These are phyloP conservation scores for Ephydatia muelleri DNA, from an alignment of 37 sponge, comb jelly and placozoan species.

Conservation along the genomic window DNA sequence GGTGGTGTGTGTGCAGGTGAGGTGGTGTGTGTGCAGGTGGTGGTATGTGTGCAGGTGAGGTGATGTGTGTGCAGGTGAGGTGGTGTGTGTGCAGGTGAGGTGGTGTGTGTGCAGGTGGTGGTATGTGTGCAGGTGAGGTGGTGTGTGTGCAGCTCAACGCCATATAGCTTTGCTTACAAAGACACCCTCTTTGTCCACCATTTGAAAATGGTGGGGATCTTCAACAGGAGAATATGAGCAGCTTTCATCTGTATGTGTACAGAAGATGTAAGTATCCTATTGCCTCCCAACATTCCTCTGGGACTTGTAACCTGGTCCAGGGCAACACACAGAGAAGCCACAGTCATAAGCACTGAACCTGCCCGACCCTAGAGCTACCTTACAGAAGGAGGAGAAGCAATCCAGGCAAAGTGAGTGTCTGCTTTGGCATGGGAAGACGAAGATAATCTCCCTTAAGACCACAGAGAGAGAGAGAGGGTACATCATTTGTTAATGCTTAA, in stretches of 20 bases:
- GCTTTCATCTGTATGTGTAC: conserved; percentile 5
- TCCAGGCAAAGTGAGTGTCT: conserved; percentile 48
- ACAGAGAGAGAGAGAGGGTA: neutral
- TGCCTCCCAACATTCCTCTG: neutral
- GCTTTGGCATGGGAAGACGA: conserved; percentile 26
- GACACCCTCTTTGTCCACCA: conserved; percentile 36
- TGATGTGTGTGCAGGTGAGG: no score
- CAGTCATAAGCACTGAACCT: conserved; percentile 38
- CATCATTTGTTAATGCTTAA: neutral
- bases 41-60: no score
- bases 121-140: conserved; percentile 1
- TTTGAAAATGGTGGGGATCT: conserved; percentile 70
- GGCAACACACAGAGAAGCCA: conserved; percentile 68
- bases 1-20: neutral
- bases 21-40: neutral
- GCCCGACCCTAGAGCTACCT: conserved; percentile 18
- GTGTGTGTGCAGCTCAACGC: neutral
- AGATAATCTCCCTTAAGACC: conserved; percentile 31
- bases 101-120: neutral
- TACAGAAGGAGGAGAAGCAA: conserved; percentile 43
- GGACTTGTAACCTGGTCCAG: conserved; percentile 41
- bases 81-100: neutral
- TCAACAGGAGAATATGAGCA: conserved; percentile 33
- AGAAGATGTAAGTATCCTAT: neutral
- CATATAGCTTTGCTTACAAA: conserved; percentile 42